Percentiles rank a stretch among this genome's conserved stretches.
These are phyloP conservation scores for Nilaparvata lugens DNA, from an alignment of 1,140 invertebrate species.

Conservation along the genomic window DNA sequence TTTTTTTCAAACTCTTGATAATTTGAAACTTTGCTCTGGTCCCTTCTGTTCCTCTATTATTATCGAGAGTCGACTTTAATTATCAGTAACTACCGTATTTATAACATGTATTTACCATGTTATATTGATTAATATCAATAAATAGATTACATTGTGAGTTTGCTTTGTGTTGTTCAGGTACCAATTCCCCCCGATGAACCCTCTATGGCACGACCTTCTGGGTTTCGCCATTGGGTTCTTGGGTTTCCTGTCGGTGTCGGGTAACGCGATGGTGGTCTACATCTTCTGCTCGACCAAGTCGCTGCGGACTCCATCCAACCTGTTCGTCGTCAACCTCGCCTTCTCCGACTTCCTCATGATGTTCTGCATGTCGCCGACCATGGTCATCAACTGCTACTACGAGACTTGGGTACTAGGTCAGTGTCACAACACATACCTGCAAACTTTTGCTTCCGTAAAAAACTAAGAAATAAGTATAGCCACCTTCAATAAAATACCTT, in stretches of 20 bases:
- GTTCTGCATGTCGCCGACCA: slow-evolving; percentile 68
- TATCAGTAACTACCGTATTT: too few species aligned
- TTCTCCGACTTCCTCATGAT: slow-evolving; percentile 86
- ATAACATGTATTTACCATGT: too few species aligned
- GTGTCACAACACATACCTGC: slow-evolving; percentile 17
- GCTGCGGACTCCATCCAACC: slow-evolving; percentile 72
- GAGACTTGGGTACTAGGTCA: slow-evolving; percentile 77
- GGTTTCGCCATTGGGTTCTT: slow-evolving; percentile 64
- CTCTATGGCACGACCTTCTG: slow-evolving; percentile 67
- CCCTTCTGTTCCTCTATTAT: too few species aligned
- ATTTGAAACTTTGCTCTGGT: too few species aligned
- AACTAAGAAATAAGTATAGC: too few species aligned
- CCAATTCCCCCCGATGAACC: slow-evolving; percentile 66
- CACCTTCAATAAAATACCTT: too few species aligned
- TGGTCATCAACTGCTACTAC: slow-evolving; percentile 78
- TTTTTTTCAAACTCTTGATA: too few species aligned
- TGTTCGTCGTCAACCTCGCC: slow-evolving; percentile 76
- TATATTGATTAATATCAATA: too few species aligned
- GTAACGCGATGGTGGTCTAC: slow-evolving; percentile 79
- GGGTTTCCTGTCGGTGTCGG: slow-evolving; percentile 57
- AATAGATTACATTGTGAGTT: too few species aligned
- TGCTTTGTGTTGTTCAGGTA: slow-evolving; percentile 33
- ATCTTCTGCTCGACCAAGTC: slow-evolving; percentile 69
- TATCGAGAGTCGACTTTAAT: too few species aligned
- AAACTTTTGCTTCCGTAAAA: not conserved